Base-by-base conservation (phyloP, 1,140 invertebrate species). In the Sycophaga agraensis region DNA sequence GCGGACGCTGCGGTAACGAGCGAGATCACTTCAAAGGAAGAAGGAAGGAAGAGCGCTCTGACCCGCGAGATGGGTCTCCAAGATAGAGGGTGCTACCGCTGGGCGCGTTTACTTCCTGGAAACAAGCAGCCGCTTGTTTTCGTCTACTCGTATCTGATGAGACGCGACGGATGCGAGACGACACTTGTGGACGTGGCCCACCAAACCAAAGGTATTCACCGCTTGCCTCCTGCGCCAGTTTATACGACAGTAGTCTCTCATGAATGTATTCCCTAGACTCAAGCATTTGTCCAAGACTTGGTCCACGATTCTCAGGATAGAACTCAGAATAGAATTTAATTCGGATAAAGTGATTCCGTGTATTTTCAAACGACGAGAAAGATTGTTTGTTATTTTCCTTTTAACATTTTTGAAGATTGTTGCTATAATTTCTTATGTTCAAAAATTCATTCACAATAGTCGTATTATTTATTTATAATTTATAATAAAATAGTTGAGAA, bases 111-210 rank as follows among this genome's bases (percentile, higher is more conserved):
- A 64, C 59, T 74, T 73, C 70, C 69, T 66, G 66, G 71, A 74
- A 75, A 70, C 65, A 73, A 68, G 70, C 46, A 71, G 62, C 67
- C 68, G 62, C 45, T 28, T 64, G 67, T n/a, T n/a, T n/a, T n/a
- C n/a, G n/a, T n/a, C n/a, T 14, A 12, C 1, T 39, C 64, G 53
- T 73, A 75, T 74, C 73, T 72, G 72, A 75, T 75, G 71, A 66
- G 65, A 68, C 66, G 59, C 62, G 67, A 70, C 26, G 16, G 49
- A 42, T 21, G 8, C 35, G n/a, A 8, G 9, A 9, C 21, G 43
- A 24, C 14, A n/a, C n/a, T n/a, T n/a, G n/a, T n/a, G n/a, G n/a
- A n/a, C n/a, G n/a, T n/a, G 14, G 35, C 17, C 4, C 21, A 45
- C 46, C 14, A 49, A 9, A 49, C 67, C 67, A 66, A 72, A 50